These are phyloP conservation scores for Psittacula derbiana DNA, from an alignment of 2,797 vertebrate genomes.

Conservation along the genomic window DNA sequence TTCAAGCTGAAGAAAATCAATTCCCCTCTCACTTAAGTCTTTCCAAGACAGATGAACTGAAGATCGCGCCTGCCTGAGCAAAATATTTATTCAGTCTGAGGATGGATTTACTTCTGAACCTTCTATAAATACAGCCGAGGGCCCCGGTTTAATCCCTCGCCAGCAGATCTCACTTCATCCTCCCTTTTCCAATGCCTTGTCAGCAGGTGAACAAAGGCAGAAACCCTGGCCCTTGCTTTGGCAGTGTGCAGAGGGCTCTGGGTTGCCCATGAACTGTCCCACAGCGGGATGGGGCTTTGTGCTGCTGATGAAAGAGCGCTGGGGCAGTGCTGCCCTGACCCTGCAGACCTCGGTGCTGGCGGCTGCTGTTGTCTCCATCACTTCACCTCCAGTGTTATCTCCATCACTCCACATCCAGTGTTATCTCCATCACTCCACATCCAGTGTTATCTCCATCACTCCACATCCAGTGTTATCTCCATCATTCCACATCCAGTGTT, in stretches of 20 bases:
- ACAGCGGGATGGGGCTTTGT: not conserved
- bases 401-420: not conserved
- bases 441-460: too few species aligned
- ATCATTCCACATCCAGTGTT: too few species aligned
- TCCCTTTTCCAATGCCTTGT: not conserved
- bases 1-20: constrained; percentile 54
- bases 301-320: not conserved
- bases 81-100: constrained; percentile 65
- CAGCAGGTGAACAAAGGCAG: constrained; percentile 1
- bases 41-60: constrained; percentile 56
- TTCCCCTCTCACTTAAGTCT: constrained; percentile 49
- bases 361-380: too few species aligned
- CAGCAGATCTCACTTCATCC: constrained; percentile 38
- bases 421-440: not conserved
- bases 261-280: not conserved
- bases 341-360: not conserved
- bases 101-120: constrained; percentile 59
- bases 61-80: constrained; percentile 51
- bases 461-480: not conserved
- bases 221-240: not conserved
- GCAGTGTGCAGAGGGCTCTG: not conserved
- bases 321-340: not conserved
- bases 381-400: too few species aligned
- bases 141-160: constrained; percentile 29
- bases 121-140: constrained; percentile 61